These are phyloP conservation scores for Malurus cyaneus DNA, from an alignment of 2,113 vertebrate species.

Conservation along the genomic window DNA sequence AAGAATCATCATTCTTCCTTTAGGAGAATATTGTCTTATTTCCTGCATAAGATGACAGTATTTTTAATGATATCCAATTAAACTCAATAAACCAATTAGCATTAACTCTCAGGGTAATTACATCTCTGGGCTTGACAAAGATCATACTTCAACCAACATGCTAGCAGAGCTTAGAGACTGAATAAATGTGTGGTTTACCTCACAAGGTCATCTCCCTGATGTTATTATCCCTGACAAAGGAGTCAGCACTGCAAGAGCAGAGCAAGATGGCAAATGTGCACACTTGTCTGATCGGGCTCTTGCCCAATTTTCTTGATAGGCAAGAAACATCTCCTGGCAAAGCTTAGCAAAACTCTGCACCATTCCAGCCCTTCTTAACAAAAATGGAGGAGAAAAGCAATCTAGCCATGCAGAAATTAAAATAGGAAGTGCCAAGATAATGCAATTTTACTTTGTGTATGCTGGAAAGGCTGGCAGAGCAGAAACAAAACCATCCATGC, in stretches of 20 bases:
- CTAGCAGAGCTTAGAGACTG: not conserved
- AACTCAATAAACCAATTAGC: conserved; percentile 62
- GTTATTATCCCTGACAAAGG: conserved; percentile 22
- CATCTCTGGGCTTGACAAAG: conserved; percentile 29
- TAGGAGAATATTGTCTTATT: not conserved
- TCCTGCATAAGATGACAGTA: not conserved
- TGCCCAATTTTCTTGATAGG: not conserved
- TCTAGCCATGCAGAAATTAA: conserved; percentile 52
- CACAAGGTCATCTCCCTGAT: conserved; percentile 21
- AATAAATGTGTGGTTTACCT: conserved; percentile 43
- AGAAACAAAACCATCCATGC: conserved; percentile 38
- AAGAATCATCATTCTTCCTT: not conserved
- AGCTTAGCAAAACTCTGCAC: not conserved
- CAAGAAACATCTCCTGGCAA: conserved; percentile 5
- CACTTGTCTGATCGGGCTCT: not conserved
- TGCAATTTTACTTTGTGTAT: conserved; percentile 10
- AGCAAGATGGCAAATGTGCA: conserved; percentile 27
- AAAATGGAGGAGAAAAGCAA: conserved; percentile 27
- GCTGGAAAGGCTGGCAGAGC: conserved; percentile 32
- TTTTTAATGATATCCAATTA: conserved; percentile 54
- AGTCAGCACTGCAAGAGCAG: not conserved
- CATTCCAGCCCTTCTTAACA: not conserved
- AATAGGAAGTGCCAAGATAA: conserved; percentile 38
- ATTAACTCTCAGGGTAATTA: conserved; percentile 51
- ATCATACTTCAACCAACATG: conserved; percentile 39